A percentile compares a stretch with the other conserved stretches of the same genome.
phyloP scores from a whole-genome alignment of 1,140 invertebrate genomes.

The Drosophila parabipectinata region DNA sequence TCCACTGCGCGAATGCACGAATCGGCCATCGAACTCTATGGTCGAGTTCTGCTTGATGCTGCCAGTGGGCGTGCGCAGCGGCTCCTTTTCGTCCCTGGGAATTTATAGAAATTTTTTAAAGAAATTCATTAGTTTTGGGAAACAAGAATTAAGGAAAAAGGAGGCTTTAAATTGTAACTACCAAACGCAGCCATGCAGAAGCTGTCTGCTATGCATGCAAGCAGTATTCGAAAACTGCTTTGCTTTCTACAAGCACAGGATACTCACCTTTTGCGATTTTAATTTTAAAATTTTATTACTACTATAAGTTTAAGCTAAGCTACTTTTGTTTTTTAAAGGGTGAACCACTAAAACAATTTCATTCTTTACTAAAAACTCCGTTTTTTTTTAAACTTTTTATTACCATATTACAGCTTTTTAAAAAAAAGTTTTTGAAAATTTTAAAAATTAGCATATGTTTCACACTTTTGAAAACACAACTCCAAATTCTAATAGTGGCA shows the following conservation, averaged over 20 bases:
- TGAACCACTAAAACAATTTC: neutral
- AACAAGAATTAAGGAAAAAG: neutral
- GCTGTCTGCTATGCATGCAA: slow-evolving; percentile 19
- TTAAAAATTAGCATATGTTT: neutral
- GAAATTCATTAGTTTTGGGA: neutral
- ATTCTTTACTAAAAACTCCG: too few relatives aligned
- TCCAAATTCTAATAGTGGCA: slow-evolving; percentile 5
- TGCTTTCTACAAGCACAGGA: neutral
- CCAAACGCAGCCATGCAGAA: slow-evolving; percentile 15
- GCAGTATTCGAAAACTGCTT: neutral
- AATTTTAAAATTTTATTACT: neutral
- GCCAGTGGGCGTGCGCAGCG: slow-evolving; percentile 88
- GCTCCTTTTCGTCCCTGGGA: slow-evolving; percentile 91
- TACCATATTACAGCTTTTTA: neutral
- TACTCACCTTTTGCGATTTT: slow-evolving; percentile 11
- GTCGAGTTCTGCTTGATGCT: slow-evolving; percentile 90
- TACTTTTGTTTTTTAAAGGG: neutral
- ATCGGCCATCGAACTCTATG: slow-evolving; percentile 91
- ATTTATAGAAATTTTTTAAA: neutral
- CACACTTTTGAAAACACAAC: neutral
- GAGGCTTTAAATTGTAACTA: neutral
- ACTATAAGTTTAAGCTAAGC: neutral
- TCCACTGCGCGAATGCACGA: slow-evolving; percentile 91
- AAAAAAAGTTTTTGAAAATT: too few relatives aligned
- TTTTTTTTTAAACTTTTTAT: neutral